Base-by-base conservation (phyloP, 2,797 vertebrate genomes). In the Balearica regulorum region DNA sequence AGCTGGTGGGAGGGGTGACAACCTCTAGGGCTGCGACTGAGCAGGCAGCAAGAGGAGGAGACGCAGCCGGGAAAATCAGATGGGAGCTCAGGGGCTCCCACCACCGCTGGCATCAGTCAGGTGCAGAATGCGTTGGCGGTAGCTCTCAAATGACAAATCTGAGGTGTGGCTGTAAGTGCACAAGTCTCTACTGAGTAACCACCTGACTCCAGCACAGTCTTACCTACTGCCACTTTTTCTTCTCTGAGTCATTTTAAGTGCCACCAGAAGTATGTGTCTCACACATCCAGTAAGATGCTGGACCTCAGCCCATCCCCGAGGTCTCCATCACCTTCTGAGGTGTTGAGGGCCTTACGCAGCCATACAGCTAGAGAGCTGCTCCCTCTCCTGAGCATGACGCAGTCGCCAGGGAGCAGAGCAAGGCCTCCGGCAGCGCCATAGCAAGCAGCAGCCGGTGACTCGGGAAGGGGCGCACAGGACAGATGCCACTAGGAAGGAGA, bases 31-130 rank as follows among this genome's bases (percentile, higher is more conserved):
- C 49, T 28, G 70, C 1, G 20, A 25, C n/a, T 4, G 8, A 48
- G 64, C 37, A 5, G 11, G 37, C 72, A 82, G 66, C 55, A n/a
- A 41, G 72, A 87, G 35, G 8, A 93, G n/a, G 54, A 66, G 20
- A 16, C 1, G 0, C 33, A 58, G 55, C 3, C 5, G 3, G 43
- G 54, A 33, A 58, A 66, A 65, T 29, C 22, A 28, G 54, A 20
- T 4, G 0, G 5, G 54, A 72, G 31, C 60, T 70, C 75, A 46
- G 54, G 60, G 77, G 26, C 51, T 93, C 35, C 83, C 31, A 26
- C 18, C 65, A 44, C 12, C 0, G 0, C 48, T 2, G 4, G 37
- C 81, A 80, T 18, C 71, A 35, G 60, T 8, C 1, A 7, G 33
- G n/a, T 25, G 65, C 84, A 80, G 60, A n/a, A 31, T 2, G 33